These are phyloP conservation scores for Athripsodes cinereus DNA, from an alignment of 2,888 invertebrate species.

Conservation along the genomic window DNA sequence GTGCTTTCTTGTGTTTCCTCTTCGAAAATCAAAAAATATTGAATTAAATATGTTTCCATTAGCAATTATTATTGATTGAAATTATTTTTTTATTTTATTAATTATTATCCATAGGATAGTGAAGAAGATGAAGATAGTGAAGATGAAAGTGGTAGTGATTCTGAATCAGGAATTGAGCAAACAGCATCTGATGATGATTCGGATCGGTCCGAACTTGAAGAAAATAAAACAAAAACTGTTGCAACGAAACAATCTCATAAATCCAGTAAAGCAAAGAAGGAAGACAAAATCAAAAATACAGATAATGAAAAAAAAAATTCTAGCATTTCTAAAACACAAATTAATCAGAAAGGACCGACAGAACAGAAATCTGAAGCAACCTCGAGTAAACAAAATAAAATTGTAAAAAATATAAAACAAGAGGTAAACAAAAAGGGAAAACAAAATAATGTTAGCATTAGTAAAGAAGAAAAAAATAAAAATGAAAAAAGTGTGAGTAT, in stretches of 20 bases:
- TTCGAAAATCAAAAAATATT: no score
- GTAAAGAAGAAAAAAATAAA: neutral
- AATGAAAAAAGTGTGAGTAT: neutral
- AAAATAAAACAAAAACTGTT: neutral
- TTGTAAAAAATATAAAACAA: neutral
- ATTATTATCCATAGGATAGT: conserved; percentile 14
- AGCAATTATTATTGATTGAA: no score
- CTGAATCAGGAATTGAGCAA: conserved; percentile 29
- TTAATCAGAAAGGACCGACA: neutral
- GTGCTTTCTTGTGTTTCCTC: no score
- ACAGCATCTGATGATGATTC: conserved; percentile 33
- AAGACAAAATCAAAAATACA: neutral
- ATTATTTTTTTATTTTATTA: neutral
- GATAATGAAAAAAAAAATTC: neutral
- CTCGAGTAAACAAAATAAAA: neutral
- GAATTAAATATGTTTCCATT: no score
- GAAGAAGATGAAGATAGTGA: conserved; percentile 33
- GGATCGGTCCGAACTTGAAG: no score
- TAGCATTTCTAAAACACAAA: neutral
- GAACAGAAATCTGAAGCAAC: neutral
- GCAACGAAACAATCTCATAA: neutral
- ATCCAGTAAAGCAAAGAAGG: neutral
- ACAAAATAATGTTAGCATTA: neutral
- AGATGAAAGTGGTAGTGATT: neutral
- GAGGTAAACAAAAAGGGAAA: neutral